Evolutionary conservation across 2,797 vertebrate species (phyloP).

Genomic region (Numenius phaeopus): DNA sequence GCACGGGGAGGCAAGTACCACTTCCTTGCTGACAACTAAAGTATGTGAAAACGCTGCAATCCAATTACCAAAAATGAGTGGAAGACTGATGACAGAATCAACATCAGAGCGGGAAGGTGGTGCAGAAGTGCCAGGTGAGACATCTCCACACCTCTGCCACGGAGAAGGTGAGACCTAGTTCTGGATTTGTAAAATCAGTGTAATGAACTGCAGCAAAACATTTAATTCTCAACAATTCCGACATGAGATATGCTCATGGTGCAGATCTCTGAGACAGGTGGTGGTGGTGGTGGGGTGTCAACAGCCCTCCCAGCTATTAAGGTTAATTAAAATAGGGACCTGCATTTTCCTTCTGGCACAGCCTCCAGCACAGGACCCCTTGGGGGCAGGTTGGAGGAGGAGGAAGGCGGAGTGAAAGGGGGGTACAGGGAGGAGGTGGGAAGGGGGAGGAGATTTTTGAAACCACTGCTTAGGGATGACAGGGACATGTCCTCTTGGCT

Average conservation of each 20-base stretch:
- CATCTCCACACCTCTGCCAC: not conserved
- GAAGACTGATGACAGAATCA: not conserved
- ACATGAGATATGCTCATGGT: not conserved
- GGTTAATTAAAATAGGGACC: not conserved
- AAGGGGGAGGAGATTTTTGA: not conserved
- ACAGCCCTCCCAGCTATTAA: not conserved
- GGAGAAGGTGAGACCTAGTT: constrained; percentile 55
- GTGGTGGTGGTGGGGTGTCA: too few relatives aligned
- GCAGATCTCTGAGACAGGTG: not conserved
- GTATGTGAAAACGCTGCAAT: not conserved
- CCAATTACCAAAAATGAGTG: not conserved
- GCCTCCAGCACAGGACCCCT: not conserved
- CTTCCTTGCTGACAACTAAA: not conserved
- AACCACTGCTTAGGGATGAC: not conserved
- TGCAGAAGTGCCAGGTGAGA: not conserved
- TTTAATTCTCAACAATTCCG: not conserved
- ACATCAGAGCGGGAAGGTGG: not conserved
- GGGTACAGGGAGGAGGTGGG: not conserved
- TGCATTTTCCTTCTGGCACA: not conserved
- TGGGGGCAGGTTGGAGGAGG: not conserved
- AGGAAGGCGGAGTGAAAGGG: not conserved
- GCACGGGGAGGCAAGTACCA: not conserved
- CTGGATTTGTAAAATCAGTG: not conserved
- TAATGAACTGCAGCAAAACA: not conserved
- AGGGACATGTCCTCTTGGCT: not conserved